Percentiles rank a stretch among this genome's conserved stretches.
phyloP scores from a whole-genome alignment of 2,888 invertebrate species.

The Drosophila affinis region DNA sequence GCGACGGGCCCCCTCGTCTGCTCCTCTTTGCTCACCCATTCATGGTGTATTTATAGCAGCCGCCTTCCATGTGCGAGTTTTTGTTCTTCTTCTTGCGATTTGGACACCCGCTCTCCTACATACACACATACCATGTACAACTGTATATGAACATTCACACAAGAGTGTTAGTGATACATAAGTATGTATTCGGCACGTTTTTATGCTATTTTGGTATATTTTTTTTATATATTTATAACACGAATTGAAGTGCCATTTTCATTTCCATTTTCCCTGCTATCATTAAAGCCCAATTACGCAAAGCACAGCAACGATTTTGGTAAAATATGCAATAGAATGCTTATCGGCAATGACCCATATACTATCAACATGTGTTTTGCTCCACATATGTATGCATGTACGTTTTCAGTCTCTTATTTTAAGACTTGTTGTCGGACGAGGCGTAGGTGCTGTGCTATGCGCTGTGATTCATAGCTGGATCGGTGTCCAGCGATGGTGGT shows the following conservation, averaged over 20 bases:
- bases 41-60: conserved; percentile 63
- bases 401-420: conserved; percentile 15
- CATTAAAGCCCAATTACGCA: conserved; percentile 44
- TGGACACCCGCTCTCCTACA: conserved; percentile 42
- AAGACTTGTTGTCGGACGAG: conserved; percentile 18
- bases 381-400: conserved; percentile 4
- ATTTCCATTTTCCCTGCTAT: conserved; percentile 28
- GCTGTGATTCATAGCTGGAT: conserved; percentile 26
- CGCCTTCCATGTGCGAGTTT: conserved; percentile 67
- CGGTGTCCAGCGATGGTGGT: neutral
- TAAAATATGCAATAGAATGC: conserved; percentile 8
- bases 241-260: conserved; percentile 28
- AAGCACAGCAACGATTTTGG: conserved; percentile 5
- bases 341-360: conserved; percentile 43
- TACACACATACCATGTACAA: neutral
- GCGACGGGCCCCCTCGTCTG: conserved; percentile 15
- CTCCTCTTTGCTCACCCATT: conserved; percentile 17
- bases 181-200: conserved; percentile 35
- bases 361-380: conserved; percentile 41
- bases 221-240: conserved; percentile 29
- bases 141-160: neutral
- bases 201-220: conserved; percentile 45
- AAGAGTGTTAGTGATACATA: conserved; percentile 8
- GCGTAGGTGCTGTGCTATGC: neutral
- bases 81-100: conserved; percentile 27